Conservation (phyloP, 2,113 vertebrate species). For the Athene cunicularia region DNA sequence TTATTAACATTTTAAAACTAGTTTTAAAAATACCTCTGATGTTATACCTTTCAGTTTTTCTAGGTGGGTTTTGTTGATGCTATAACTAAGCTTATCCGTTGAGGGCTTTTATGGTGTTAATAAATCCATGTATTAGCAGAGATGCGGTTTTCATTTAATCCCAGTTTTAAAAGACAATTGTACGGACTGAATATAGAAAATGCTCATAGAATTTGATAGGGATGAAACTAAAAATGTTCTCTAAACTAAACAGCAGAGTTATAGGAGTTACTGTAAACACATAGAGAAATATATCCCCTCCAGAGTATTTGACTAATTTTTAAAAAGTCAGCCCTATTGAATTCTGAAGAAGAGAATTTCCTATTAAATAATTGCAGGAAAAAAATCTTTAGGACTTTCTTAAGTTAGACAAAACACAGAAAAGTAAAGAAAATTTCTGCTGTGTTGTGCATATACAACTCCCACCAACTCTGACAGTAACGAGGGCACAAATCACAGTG, state of each 20-base stretch:
- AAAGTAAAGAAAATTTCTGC: background rate
- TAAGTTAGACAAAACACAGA: background rate
- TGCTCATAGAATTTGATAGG: background rate
- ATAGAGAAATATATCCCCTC: background rate
- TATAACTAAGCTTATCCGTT: background rate
- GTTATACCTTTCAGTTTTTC: background rate
- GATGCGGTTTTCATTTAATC: background rate
- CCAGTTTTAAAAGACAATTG: background rate
- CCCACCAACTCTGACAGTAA: background rate
- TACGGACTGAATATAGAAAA: background rate
- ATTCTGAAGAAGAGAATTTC: background rate
- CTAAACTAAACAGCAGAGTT: background rate
- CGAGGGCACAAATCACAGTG: too few species aligned
- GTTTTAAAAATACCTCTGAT: background rate
- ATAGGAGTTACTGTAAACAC: background rate
- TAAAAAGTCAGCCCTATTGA: background rate
- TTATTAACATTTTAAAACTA: background rate
- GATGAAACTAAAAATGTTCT: background rate
- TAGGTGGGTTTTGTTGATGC: background rate
- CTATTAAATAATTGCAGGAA: background rate
- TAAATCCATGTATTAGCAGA: background rate
- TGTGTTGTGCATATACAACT: background rate
- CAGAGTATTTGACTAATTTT: background rate
- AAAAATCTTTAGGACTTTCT: background rate
- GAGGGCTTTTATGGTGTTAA: background rate